Percentiles rank a stretch among this genome's conserved stretches.
phyloP scores from a whole-genome alignment of 2,888 invertebrate species.

The Theodoxus fluviatilis region DNA sequence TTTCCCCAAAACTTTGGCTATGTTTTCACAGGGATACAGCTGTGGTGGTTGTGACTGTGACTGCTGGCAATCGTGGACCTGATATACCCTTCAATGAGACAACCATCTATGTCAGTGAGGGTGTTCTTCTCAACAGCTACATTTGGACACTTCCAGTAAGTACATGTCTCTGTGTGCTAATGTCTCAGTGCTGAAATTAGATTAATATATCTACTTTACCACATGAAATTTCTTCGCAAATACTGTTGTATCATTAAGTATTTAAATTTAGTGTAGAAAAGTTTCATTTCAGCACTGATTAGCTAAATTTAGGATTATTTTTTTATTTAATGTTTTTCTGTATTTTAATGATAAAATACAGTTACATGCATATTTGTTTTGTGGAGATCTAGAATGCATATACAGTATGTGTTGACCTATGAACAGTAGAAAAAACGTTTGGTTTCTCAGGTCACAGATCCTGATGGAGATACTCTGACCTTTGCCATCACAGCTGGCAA shows the following conservation, averaged over 20 bases:
- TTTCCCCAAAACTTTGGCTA: too few relatives aligned
- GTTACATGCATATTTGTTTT: too few relatives aligned
- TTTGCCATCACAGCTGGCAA: constrained; percentile 37
- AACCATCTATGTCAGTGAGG: constrained; percentile 44
- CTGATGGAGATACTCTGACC: constrained; percentile 36
- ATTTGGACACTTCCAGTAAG: constrained; percentile 43
- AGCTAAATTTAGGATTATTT: background rate
- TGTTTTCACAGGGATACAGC: constrained; percentile 40
- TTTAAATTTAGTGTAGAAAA: too few relatives aligned
- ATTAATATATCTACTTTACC: too few relatives aligned
- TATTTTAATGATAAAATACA: too few relatives aligned
- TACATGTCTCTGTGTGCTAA: too few relatives aligned
- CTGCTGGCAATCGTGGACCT: constrained; percentile 40
- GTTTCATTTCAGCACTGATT: background rate
- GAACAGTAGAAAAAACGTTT: background rate
- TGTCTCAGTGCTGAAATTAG: too few relatives aligned
- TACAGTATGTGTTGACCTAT: too few relatives aligned
- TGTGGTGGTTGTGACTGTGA: constrained; percentile 41
- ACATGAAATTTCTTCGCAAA: background rate
- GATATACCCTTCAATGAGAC: constrained; percentile 38
- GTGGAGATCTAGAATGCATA: too few relatives aligned
- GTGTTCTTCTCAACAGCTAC: constrained; percentile 31
- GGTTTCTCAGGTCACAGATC: constrained; percentile 40
- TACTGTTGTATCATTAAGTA: background rate
- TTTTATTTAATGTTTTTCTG: too few relatives aligned